A percentile compares a stretch with the other conserved stretches of the same genome.
phyloP scores from a whole-genome alignment of 2,888 invertebrate species.

The Dromius quadrimaculatus region DNA sequence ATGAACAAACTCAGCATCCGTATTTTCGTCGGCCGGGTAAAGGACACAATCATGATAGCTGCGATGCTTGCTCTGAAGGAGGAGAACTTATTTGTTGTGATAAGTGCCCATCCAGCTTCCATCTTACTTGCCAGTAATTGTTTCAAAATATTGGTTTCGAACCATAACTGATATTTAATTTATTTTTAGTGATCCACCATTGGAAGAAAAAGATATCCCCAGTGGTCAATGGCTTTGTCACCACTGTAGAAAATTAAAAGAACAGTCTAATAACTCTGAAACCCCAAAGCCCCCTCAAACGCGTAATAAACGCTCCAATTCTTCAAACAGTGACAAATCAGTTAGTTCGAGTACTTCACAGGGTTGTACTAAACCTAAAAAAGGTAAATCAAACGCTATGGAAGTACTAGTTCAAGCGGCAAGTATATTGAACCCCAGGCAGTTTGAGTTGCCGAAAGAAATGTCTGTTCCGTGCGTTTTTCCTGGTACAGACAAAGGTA shows the following conservation, averaged over 20 bases:
- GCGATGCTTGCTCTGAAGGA: conserved; percentile 94
- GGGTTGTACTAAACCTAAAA: conserved; percentile 60
- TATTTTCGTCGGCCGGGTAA: conserved; percentile 89
- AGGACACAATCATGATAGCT: conserved; percentile 92
- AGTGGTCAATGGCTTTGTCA: conserved; percentile 93
- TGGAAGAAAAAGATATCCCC: conserved; percentile 90
- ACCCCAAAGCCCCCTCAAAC: conserved; percentile 60
- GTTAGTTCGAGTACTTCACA: background rate
- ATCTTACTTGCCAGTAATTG: conserved; percentile 93
- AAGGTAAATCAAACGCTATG: conserved; percentile 73
- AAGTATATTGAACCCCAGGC: conserved; percentile 86
- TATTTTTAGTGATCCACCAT: conserved; percentile 84
- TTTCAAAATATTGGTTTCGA: background rate
- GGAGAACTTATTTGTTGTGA: conserved; percentile 97
- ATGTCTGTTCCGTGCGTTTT: conserved; percentile 81
- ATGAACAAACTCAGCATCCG: conserved; percentile 75
- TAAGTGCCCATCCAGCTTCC: conserved; percentile 95
- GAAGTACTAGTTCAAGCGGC: conserved; percentile 86
- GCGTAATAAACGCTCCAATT: conserved; percentile 61
- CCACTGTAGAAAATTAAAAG: conserved; percentile 74
- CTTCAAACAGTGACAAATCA: conserved; percentile 53
- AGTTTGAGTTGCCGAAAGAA: conserved; percentile 89
- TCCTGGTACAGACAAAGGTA: conserved; percentile 86
- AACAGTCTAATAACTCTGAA: conserved; percentile 57
- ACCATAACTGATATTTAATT: background rate